Evolutionary conservation across 2,797 vertebrate species (phyloP), one percentile per base, ranked within the genome.

Genomic region (Phataginus tricuspis): DNA sequence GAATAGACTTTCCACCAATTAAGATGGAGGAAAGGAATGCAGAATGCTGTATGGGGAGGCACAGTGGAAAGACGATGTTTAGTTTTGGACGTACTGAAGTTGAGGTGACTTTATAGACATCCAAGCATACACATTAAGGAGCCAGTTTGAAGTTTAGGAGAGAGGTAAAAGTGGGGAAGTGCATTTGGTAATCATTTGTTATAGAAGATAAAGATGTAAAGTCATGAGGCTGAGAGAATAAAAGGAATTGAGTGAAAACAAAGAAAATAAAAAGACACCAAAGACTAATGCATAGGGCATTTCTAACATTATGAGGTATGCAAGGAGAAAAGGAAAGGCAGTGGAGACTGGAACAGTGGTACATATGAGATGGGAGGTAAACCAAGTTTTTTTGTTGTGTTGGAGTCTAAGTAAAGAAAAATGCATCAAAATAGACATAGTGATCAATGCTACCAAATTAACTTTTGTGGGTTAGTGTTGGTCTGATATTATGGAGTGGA

Each of bases 211-310:
- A 55, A 80, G 12, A 29, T 37, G 91, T 45, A 49, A 91, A 93
- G 74, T 85, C 15, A 51, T 45, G 51, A 79, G 29, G 4, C 9
- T 74, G 27, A 94, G 8, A 85, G 29, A 83, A 74, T 51, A 31
- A 95, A 69, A 69, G 37, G n/a, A 87, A 69, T 27, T 53, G 19
- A 78, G 64, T 93, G 23, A 82, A 96, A 57, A 51, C 57, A 84
- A n/a, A 59, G 8, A 27, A 53, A 53, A 55, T 57, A 57, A 71
- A 34, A 90, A 55, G 69, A 59, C 31, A 77, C 1, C 14, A 79
- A 74, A 42, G n/a, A 51, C 19, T 34, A 59, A 84, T 39, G 27
- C 45, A 27, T 63, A 59, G 11, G 39, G 29, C 7, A 45, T 59
- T 45, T 90, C 16, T 14, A 94, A 63, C 16, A 27, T 53, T 42